A percentile compares a stretch with the other conserved stretches of the same genome.
Conservation (phyloP, 2,113 vertebrate genomes). For the Cottus gobio region DNA sequence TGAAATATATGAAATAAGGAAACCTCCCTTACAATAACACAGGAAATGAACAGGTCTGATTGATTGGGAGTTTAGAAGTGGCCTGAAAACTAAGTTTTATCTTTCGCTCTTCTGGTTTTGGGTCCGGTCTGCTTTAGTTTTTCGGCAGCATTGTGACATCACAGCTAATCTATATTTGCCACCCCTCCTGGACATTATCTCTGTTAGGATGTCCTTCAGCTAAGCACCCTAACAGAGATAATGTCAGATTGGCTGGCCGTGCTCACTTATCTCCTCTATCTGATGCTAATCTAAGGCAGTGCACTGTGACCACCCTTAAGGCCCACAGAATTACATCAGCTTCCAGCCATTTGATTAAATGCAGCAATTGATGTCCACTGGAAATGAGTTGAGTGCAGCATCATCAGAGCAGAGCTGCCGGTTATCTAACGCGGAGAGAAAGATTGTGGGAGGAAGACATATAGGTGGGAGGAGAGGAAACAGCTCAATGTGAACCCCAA, state of each 20-base stretch:
- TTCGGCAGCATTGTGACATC: not conserved
- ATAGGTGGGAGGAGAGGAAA: not conserved
- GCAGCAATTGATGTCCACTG: not conserved
- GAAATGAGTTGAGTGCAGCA: not conserved
- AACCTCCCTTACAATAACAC: not conserved
- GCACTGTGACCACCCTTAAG: not conserved
- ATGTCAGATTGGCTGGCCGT: not conserved
- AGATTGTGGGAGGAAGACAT: not conserved
- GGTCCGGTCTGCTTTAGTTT: not conserved
- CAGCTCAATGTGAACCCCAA: not conserved
- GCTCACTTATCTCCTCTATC: slow-evolving; percentile 27
- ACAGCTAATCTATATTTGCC: not conserved
- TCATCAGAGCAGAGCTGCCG: slow-evolving; percentile 24
- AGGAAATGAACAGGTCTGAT: not conserved
- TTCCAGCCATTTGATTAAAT: slow-evolving; percentile 34
- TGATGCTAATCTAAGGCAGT: slow-evolving; percentile 30
- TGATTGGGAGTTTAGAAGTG: not conserved
- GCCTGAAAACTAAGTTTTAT: too few relatives aligned
- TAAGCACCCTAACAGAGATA: slow-evolving; percentile 5
- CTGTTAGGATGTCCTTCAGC: not conserved
- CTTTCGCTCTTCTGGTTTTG: not conserved
- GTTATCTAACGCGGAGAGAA: slow-evolving; percentile 3
- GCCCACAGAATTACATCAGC: slow-evolving; percentile 14
- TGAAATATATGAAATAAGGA: not conserved
- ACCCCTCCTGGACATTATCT: not conserved